A percentile compares a stretch with the other conserved stretches of the same genome.
Evolutionary conservation across 2,888 invertebrate genomes (phyloP).

Genomic region (Drosophila picticornis): DNA sequence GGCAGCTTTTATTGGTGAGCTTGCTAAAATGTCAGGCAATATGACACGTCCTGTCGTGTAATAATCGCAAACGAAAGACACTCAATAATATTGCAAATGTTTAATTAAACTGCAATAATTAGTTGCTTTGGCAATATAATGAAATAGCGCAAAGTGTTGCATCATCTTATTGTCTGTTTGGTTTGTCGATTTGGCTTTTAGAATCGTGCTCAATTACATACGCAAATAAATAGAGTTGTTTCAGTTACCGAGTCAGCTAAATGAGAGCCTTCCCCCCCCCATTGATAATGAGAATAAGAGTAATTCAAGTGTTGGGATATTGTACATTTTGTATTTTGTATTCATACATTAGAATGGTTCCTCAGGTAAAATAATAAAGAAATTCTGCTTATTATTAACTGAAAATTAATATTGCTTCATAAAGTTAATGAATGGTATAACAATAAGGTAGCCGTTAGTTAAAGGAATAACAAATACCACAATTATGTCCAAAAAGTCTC

Average conservation of each 20-base stretch:
- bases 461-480: not conserved
- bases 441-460: not conserved
- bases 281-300: not conserved
- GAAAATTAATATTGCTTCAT: not conserved
- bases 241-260: not conserved
- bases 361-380: too few relatives aligned
- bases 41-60: constrained; percentile 7
- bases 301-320: not conserved
- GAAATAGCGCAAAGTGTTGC: not conserved
- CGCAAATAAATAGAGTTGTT: not conserved
- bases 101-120: constrained; percentile 7
- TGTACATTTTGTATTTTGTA: not conserved
- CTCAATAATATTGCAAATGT: constrained; percentile 17
- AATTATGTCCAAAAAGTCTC: constrained; percentile 1
- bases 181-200: not conserved
- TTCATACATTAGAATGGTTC: not conserved
- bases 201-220: not conserved
- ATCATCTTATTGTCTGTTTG: not conserved
- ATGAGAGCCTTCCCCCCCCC: not conserved
- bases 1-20: constrained; percentile 65
- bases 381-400: not conserved
- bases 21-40: constrained; percentile 46
- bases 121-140: not conserved
- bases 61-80: constrained; percentile 19
- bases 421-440: not conserved